Conservation (phyloP, 2,888 invertebrate genomes). For the Volucella bombylans region DNA sequence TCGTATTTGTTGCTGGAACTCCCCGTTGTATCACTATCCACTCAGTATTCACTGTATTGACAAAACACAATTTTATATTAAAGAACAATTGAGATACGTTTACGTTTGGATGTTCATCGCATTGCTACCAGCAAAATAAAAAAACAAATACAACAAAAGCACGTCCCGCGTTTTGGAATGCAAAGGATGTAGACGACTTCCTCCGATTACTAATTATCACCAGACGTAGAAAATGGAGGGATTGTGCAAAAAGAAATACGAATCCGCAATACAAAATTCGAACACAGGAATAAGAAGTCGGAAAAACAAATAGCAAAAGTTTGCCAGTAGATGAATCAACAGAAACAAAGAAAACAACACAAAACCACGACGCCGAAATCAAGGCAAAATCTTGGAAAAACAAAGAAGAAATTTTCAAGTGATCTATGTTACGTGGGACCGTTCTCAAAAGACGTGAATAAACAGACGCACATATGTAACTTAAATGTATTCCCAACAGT, state of each 20-base stretch:
- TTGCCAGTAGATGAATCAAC: slow-evolving; percentile 13
- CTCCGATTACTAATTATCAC: slow-evolving; percentile 25
- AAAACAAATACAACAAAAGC: background rate
- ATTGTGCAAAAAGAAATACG: background rate
- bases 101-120: slow-evolving; percentile 18
- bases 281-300: no score
- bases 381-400: slow-evolving; percentile 3
- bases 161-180: background rate
- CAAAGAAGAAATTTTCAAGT: background rate
- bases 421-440: slow-evolving; percentile 16
- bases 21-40: slow-evolving; percentile 20
- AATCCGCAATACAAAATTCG: background rate
- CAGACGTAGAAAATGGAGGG: background rate
- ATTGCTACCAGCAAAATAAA: slow-evolving; percentile 2
- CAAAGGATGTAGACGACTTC: background rate
- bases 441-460: background rate
- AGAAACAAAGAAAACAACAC: background rate
- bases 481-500: slow-evolving; percentile 12
- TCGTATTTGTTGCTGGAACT: slow-evolving; percentile 27
- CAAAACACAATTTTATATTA: slow-evolving; percentile 15
- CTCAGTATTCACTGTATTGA: slow-evolving; percentile 14
- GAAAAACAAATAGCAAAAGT: slow-evolving; percentile 18
- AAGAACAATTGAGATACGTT: slow-evolving; percentile 7
- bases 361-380: background rate
- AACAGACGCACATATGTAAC: background rate